These are phyloP conservation scores for Mus spicilegus DNA, from an alignment of 2,113 vertebrate genomes.

Conservation along the genomic window DNA sequence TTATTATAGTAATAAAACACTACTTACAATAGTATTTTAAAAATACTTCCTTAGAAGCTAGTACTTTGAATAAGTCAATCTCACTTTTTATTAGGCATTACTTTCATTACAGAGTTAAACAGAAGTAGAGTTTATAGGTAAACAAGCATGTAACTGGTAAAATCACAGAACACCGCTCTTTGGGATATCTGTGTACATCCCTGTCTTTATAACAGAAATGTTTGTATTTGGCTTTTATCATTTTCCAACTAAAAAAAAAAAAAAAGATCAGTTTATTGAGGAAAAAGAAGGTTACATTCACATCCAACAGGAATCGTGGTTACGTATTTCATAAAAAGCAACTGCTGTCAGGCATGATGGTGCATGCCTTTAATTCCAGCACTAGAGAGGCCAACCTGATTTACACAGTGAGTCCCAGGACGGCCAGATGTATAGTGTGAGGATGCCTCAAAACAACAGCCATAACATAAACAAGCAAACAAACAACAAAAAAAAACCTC, in stretches of 20 bases:
- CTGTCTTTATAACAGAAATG: neutral
- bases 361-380: neutral
- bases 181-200: neutral
- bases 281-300: slow-evolving; percentile 4
- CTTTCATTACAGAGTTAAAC: slow-evolving; percentile 15
- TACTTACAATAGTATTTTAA: slow-evolving; percentile 18
- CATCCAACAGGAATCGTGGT: neutral
- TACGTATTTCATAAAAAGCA: slow-evolving; percentile 14
- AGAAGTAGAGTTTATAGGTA: neutral
- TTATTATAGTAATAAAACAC: slow-evolving; percentile 19
- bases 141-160: neutral
- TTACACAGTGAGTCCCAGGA: neutral
- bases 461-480: neutral
- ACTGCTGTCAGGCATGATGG: neutral
- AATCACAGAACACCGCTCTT: neutral
- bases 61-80: neutral
- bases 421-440: neutral
- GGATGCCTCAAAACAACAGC: neutral
- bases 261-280: slow-evolving; percentile 26
- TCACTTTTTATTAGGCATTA: neutral
- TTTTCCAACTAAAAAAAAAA: slow-evolving; percentile 41
- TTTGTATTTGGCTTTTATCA: neutral
- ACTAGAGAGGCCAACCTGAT: no score
- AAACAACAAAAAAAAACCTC: neutral
- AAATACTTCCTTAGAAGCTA: neutral